A percentile compares a stretch with the other conserved stretches of the same genome.
phyloP scores from a whole-genome alignment of 1,140 invertebrate species.

The Teleopsis dalmanni region DNA sequence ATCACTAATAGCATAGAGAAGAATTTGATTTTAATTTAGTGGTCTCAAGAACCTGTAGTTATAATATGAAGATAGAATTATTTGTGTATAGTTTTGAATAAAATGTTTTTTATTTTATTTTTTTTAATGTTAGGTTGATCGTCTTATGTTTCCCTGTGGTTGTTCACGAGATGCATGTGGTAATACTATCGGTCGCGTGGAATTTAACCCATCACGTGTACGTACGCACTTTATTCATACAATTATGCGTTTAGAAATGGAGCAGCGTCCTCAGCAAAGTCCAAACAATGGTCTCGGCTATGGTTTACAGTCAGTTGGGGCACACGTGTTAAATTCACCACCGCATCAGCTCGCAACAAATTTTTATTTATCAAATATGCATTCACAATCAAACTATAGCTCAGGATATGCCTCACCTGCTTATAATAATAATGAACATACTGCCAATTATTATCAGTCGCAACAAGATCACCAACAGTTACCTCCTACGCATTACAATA shows the following conservation, averaged over 20 bases:
- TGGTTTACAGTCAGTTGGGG: constrained; percentile 1
- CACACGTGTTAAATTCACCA: constrained; percentile 9
- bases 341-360: constrained; percentile 5
- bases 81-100: too few species aligned
- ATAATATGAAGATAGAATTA: too few species aligned
- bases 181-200: constrained; percentile 86
- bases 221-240: constrained; percentile 97
- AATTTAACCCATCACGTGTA: constrained; percentile 92
- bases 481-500: background rate
- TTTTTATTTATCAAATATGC: constrained; percentile 32
- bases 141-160: constrained; percentile 92
- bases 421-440: constrained; percentile 28
- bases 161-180: constrained; percentile 90
- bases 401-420: constrained; percentile 39
- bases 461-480: constrained; percentile 8
- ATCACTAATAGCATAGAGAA: too few species aligned
- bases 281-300: constrained; percentile 16
- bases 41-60: too few species aligned
- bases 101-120: background rate
- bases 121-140: constrained; percentile 59
- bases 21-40: too few species aligned
- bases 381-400: constrained; percentile 40
- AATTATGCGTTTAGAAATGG: constrained; percentile 86
- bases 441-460: constrained; percentile 34
- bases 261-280: constrained; percentile 61